Conservation (phyloP, 2,797 vertebrate genomes). For the Pseudomugil tenellus region DNA sequence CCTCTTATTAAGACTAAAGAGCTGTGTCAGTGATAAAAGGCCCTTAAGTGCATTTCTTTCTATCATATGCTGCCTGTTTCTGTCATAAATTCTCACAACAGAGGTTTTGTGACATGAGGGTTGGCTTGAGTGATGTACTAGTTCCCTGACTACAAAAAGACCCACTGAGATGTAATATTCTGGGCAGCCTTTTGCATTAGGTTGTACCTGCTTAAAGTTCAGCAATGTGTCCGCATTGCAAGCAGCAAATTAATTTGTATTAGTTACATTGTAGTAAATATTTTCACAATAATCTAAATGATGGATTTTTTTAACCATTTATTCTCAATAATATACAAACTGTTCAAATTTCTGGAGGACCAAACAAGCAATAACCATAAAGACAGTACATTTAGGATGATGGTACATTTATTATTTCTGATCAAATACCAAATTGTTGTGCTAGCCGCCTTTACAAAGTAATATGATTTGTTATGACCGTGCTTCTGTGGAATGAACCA, state of each 20-base stretch:
- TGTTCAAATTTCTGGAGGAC: too few relatives aligned
- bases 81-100: slow-evolving; percentile 51
- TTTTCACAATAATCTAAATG: too few relatives aligned
- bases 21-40: slow-evolving; percentile 52
- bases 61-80: slow-evolving; percentile 34
- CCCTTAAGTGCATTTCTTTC: slow-evolving; percentile 55
- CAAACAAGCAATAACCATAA: too few relatives aligned
- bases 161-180: slow-evolving; percentile 15
- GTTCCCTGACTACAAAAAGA: slow-evolving; percentile 30
- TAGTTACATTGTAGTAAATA: background rate
- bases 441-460: too few relatives aligned
- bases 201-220: background rate
- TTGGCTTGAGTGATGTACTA: slow-evolving; percentile 32
- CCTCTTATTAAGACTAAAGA: slow-evolving; percentile 47
- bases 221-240: background rate
- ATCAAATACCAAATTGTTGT: too few relatives aligned
- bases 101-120: slow-evolving; percentile 32
- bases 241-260: slow-evolving; percentile 1
- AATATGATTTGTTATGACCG: too few relatives aligned
- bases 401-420: too few relatives aligned
- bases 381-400: too few relatives aligned
- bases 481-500: too few relatives aligned
- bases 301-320: too few relatives aligned
- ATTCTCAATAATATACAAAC: background rate
- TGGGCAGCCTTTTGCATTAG: slow-evolving; percentile 1